Evolutionary conservation across 1,140 invertebrate species (phyloP).

Genomic region (Pseudomyrmex pallidus): DNA sequence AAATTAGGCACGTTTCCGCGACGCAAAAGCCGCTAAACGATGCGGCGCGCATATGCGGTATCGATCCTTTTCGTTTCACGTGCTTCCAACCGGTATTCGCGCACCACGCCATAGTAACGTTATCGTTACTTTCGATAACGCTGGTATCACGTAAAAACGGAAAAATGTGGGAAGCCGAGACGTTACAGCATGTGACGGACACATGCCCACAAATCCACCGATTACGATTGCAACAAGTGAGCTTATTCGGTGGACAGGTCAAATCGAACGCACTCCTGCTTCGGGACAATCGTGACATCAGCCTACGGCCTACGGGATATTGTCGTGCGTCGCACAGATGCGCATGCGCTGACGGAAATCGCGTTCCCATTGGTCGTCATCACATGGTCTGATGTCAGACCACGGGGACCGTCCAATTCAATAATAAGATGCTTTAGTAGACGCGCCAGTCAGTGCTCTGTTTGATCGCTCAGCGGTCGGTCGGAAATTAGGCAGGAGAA

Average conservation of each 20-base stretch:
- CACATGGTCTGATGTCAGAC: constrained; percentile 85
- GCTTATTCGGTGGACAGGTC: background rate
- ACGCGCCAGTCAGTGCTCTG: constrained; percentile 81
- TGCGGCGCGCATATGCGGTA: background rate
- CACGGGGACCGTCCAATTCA: constrained; percentile 83
- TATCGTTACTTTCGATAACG: constrained; percentile 39
- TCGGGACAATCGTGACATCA: background rate
- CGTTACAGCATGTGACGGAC: constrained; percentile 58
- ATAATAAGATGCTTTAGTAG: constrained; percentile 82
- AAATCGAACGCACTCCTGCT: background rate
- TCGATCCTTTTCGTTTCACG: constrained; percentile 10
- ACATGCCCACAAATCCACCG: constrained; percentile 40
- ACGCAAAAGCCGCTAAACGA: background rate
- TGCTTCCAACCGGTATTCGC: background rate
- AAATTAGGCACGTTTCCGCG: background rate
- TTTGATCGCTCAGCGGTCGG: constrained; percentile 64
- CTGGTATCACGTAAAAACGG: background rate
- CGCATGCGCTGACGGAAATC: constrained; percentile 76
- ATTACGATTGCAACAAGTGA: background rate
- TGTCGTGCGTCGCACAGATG: constrained; percentile 22
- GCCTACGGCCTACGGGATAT: background rate
- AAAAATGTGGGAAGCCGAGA: constrained; percentile 14
- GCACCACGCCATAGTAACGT: background rate
- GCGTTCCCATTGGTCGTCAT: constrained; percentile 78
- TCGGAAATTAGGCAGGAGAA: background rate